These are phyloP conservation scores for Drosophila chauvacae DNA, from an alignment of 1,140 invertebrate species.

Conservation along the genomic window DNA sequence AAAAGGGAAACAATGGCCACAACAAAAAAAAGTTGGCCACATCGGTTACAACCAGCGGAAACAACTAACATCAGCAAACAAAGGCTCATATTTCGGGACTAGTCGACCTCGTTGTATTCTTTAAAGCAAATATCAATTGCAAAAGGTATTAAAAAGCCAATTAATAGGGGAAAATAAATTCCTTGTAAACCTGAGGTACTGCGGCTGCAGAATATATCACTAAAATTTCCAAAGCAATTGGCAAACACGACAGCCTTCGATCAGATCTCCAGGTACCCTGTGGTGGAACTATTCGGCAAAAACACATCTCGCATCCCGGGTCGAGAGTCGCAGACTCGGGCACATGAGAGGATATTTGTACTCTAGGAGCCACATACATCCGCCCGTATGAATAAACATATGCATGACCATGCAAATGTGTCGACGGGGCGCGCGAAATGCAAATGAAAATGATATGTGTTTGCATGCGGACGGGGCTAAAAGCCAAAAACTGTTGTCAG, in stretches of 20 bases:
- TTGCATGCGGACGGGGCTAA: slow-evolving; percentile 55
- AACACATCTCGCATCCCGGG: slow-evolving; percentile 48
- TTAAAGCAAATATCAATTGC: neutral
- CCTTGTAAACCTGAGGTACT: neutral
- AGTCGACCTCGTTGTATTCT: neutral
- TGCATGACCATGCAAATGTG: slow-evolving; percentile 64
- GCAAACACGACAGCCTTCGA: neutral
- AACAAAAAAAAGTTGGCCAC: slow-evolving; percentile 22
- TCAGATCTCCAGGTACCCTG: slow-evolving; percentile 1
- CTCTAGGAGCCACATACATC: slow-evolving; percentile 8
- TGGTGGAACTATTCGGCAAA: slow-evolving; percentile 9
- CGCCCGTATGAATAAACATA: slow-evolving; percentile 33
- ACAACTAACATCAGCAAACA: slow-evolving; percentile 35
- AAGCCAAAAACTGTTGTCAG: slow-evolving; percentile 56
- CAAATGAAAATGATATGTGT: slow-evolving; percentile 76
- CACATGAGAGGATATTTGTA: slow-evolving; percentile 2
- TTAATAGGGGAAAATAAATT: neutral
- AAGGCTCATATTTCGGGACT: slow-evolving; percentile 1
- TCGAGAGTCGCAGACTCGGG: slow-evolving; percentile 50
- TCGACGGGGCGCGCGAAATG: slow-evolving; percentile 52
- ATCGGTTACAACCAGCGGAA: slow-evolving; percentile 34
- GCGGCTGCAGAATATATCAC: neutral
- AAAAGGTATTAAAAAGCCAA: neutral
- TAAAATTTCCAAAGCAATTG: neutral
- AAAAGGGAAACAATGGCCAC: slow-evolving; percentile 39